phyloP scores from a whole-genome alignment of 2,113 vertebrate species.

The Myiopsitta monachus region DNA sequence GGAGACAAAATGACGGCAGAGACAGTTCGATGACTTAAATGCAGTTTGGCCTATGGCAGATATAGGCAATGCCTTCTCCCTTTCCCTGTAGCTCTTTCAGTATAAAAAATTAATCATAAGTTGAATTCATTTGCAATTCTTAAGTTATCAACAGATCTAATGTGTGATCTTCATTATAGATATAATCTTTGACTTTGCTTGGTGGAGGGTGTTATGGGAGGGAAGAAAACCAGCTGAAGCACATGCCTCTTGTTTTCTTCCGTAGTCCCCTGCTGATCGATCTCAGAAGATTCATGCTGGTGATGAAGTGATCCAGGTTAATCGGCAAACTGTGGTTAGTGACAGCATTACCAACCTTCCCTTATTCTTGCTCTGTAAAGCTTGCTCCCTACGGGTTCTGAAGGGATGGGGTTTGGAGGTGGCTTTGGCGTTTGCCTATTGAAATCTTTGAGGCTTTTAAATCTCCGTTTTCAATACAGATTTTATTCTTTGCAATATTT shows the following conservation, averaged over 20 bases:
- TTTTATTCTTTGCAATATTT: background rate
- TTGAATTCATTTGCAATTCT: background rate
- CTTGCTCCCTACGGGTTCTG: background rate
- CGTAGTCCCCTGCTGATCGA: constrained; percentile 90
- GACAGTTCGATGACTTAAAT: background rate
- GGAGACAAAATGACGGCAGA: background rate
- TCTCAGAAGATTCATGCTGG: constrained; percentile 96
- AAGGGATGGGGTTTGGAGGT: background rate
- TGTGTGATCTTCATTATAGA: background rate
- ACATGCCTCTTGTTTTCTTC: background rate
- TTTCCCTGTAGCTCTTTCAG: background rate
- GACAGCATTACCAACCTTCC: background rate
- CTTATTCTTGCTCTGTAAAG: background rate
- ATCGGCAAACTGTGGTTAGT: constrained; percentile 94
- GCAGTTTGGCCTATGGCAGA: background rate
- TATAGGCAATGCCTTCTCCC: background rate
- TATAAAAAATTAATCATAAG: background rate
- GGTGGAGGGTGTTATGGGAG: background rate
- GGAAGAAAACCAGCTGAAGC: background rate
- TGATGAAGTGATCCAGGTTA: constrained; percentile 95
- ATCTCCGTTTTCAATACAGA: background rate
- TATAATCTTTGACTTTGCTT: background rate
- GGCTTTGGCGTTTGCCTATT: background rate
- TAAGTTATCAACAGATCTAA: background rate
- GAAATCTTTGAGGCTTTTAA: background rate